phyloP scores from a whole-genome alignment of 2,113 vertebrate species.

The Urocynchramus pylzowi region DNA sequence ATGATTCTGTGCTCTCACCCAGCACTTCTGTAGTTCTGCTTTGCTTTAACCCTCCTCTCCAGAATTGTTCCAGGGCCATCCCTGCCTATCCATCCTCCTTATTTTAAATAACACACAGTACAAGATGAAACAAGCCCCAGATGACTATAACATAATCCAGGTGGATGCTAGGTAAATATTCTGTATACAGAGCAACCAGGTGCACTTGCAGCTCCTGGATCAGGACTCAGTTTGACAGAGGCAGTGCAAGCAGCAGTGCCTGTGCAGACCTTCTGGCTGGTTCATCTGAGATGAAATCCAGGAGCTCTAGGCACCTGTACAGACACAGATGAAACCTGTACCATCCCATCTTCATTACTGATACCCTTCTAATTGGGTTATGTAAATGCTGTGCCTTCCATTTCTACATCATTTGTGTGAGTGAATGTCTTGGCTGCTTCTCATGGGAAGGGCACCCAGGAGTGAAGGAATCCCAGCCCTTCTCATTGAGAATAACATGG shows the following conservation, averaged over 20 bases:
- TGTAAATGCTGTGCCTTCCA: not conserved
- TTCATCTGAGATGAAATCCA: not conserved
- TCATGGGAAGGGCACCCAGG: not conserved
- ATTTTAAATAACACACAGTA: not conserved
- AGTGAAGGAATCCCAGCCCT: not conserved
- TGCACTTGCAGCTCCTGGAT: not conserved
- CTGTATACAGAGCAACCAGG: fast-evolving
- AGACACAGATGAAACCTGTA: not conserved
- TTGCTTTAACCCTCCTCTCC: not conserved
- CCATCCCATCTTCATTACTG: not conserved
- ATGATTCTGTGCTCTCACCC: not conserved
- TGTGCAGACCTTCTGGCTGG: not conserved
- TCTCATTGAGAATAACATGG: not conserved
- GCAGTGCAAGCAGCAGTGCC: fast-evolving
- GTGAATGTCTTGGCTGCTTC: not conserved
- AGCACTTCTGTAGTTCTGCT: not conserved
- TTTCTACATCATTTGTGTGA: not conserved
- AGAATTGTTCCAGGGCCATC: not conserved
- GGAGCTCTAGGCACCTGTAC: not conserved
- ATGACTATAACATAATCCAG: not conserved
- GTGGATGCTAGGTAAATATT: not conserved
- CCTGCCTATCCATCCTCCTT: not conserved
- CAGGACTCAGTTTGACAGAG: not conserved
- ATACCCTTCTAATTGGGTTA: not conserved
- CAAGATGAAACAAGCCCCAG: not conserved